Conservation (phyloP, 92 coral and sea anemone genomes). For the Siderastrea radians region DNA sequence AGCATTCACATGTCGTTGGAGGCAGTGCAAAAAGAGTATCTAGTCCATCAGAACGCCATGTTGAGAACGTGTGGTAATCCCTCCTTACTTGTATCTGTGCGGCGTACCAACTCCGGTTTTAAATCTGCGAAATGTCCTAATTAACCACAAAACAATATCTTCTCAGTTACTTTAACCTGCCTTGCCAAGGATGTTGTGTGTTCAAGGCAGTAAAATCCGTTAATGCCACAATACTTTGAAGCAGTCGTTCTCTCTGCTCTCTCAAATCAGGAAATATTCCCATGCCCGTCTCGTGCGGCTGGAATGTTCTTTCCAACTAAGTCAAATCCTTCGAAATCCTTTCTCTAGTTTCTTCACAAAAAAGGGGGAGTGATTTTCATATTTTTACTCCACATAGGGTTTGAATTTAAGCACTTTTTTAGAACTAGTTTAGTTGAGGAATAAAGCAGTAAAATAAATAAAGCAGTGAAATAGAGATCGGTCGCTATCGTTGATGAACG, state of each 20-base stretch:
- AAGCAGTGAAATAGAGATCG: no score
- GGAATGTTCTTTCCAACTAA: not conserved
- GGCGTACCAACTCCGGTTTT: constrained; percentile 32
- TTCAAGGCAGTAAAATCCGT: constrained; percentile 6
- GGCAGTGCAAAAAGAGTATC: constrained; percentile 52
- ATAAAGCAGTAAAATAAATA: no score
- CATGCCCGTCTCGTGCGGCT: no score
- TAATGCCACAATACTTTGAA: constrained; percentile 16
- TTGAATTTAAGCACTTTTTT: not conserved
- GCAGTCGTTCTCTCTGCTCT: not conserved
- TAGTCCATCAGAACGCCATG: constrained; percentile 60
- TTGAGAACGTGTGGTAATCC: constrained; percentile 93
- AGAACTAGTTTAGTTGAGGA: not conserved
- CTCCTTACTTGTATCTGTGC: constrained; percentile 62
- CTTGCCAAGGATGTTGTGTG: constrained; percentile 9
- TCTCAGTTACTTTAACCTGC: constrained; percentile 49
- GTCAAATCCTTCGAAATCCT: not conserved
- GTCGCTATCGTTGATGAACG: no score
- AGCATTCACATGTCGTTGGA: constrained; percentile 70
- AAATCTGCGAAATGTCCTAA: constrained; percentile 33
- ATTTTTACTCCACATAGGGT: no score
- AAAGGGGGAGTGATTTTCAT: not conserved
- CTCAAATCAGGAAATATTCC: not conserved
- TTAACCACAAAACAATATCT: constrained; percentile 51
- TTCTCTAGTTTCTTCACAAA: not conserved